Percentiles rank a stretch among this genome's conserved stretches.
Conservation (phyloP, 2,888 invertebrate genomes). For the Siphlonurus alternatus region DNA sequence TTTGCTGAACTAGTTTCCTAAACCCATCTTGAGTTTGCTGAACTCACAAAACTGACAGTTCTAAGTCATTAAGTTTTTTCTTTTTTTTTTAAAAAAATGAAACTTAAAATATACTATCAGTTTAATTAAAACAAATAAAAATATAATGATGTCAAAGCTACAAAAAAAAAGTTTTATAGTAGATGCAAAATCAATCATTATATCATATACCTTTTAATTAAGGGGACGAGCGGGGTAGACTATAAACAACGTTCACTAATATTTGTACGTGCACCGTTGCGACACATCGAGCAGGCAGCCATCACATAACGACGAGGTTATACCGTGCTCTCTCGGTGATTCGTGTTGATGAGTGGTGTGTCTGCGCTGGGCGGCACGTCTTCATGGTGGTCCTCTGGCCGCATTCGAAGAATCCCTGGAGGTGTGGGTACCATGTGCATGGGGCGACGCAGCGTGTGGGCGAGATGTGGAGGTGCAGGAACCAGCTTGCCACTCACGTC, state of each 20-base stretch:
- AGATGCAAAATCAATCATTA: neutral
- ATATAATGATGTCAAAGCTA: too few relatives aligned
- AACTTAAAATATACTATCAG: too few relatives aligned
- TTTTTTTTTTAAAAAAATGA: too few relatives aligned
- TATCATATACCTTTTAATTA: neutral
- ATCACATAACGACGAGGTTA: conserved; percentile 3
- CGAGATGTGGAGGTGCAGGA: conserved; percentile 23
- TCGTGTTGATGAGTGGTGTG: conserved; percentile 6
- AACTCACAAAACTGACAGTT: too few relatives aligned
- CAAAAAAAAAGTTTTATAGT: too few relatives aligned
- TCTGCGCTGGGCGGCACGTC: conserved; percentile 7
- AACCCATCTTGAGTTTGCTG: too few relatives aligned
- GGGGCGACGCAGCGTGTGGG: conserved; percentile 20
- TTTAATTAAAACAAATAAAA: too few relatives aligned
- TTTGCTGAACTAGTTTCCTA: too few relatives aligned
- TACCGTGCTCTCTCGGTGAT: conserved; percentile 10
- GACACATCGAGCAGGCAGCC: neutral
- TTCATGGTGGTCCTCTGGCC: conserved; percentile 4
- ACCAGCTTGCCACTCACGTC: conserved; percentile 26
- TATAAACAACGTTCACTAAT: neutral
- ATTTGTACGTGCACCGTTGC: neutral
- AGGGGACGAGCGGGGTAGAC: neutral
- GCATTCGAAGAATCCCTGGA: conserved; percentile 13
- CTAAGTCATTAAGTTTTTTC: too few relatives aligned
- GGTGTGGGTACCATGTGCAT: conserved; percentile 23